Percentiles rank a stretch among this genome's conserved stretches.
phyloP scores from a whole-genome alignment of 1,140 invertebrate species.

The Hydropsyche tenuis region DNA sequence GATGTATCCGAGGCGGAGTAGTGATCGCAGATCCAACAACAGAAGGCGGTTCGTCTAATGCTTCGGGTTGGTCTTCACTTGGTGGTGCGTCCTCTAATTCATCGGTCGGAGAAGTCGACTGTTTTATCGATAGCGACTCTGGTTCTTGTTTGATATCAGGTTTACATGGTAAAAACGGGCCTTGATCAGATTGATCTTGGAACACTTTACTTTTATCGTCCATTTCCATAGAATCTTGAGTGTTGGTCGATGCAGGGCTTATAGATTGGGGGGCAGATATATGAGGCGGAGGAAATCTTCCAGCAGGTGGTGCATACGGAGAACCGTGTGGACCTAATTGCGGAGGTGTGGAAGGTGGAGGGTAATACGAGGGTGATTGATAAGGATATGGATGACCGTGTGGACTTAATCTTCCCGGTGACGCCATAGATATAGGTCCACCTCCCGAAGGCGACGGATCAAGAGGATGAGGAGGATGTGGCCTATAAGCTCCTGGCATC shows the following conservation, averaged over 20 bases:
- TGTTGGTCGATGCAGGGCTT: not conserved
- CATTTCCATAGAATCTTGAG: not conserved
- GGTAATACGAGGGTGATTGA: conserved; percentile 47
- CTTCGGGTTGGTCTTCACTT: conserved; percentile 57
- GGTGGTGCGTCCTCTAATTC: conserved; percentile 55
- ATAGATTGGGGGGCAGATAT: conserved; percentile 17
- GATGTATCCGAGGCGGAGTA: conserved; percentile 38
- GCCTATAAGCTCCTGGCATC: conserved; percentile 55
- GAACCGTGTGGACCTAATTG: conserved; percentile 31
- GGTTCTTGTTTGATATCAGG: conserved; percentile 40
- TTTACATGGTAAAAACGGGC: conserved; percentile 3
- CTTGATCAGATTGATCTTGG: conserved; percentile 31
- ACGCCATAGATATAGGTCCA: conserved; percentile 56
- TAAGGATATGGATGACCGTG: conserved; percentile 35
- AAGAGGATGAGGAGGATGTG: conserved; percentile 59
- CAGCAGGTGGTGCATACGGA: conserved; percentile 44
- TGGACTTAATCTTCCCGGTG: conserved; percentile 41
- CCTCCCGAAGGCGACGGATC: conserved; percentile 64
- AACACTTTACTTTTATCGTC: conserved; percentile 28
- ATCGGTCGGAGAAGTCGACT: conserved; percentile 37
- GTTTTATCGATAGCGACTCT: conserved; percentile 30
- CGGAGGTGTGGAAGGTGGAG: conserved; percentile 43
- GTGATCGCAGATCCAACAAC: conserved; percentile 42
- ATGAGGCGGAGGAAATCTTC: conserved; percentile 39
- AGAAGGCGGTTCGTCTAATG: conserved; percentile 51